These are phyloP conservation scores for Scaptomyza reducta DNA, from an alignment of 2,888 invertebrate genomes.

Conservation along the genomic window DNA sequence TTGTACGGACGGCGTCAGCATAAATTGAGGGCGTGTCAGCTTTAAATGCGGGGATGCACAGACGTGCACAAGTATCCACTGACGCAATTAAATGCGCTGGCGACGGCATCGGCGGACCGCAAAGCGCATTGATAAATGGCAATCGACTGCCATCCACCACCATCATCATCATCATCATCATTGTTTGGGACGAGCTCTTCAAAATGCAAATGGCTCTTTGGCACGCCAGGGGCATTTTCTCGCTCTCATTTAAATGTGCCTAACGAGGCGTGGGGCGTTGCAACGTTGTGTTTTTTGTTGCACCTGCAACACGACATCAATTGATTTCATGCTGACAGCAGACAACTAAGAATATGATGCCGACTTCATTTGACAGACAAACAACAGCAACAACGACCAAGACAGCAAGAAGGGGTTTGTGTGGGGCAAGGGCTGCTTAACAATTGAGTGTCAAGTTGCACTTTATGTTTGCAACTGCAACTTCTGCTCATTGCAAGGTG, in stretches of 20 bases:
- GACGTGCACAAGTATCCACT: conserved; percentile 74
- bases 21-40: conserved; percentile 36
- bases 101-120: conserved; percentile 24
- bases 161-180: conserved; percentile 21
- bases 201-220: conserved; percentile 75
- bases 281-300: conserved; percentile 18
- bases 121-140: conserved; percentile 74
- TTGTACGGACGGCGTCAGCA: conserved; percentile 32
- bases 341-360: conserved; percentile 48
- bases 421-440: conserved; percentile 14
- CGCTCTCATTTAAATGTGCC: conserved; percentile 37
- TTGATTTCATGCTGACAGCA: conserved; percentile 71
- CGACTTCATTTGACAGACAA: conserved; percentile 54
- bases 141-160: conserved; percentile 35
- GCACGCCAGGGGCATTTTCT: conserved; percentile 55
- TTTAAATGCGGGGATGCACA: conserved; percentile 5
- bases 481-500: conserved; percentile 35
- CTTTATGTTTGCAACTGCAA: conserved; percentile 30
- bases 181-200: conserved; percentile 51
- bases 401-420: not conserved
- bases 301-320: conserved; percentile 56
- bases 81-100: conserved; percentile 63
- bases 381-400: not conserved
- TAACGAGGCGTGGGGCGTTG: conserved; percentile 57
- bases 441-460: conserved; percentile 72